Base-by-base conservation (phyloP, 2,113 vertebrate species). In the Pipra filicauda region DNA sequence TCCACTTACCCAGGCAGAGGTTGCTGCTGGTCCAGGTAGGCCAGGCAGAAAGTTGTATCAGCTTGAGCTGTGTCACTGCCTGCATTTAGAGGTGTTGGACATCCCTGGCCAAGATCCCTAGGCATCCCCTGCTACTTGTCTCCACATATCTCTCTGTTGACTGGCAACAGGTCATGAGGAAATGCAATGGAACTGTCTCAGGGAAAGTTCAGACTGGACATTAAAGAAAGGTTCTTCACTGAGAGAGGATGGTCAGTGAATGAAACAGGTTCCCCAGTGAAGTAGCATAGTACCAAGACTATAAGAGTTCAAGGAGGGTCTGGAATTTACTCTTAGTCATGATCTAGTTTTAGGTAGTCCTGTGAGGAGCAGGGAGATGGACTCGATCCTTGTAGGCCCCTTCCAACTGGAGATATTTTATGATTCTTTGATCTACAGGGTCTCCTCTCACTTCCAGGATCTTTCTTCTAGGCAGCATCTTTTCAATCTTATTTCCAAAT, bases 351-450 rank as follows among this genome's bases (percentile, higher is more conserved):
- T 46, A 41, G 27, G 31, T 30, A 39, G 17, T n/a, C 30, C 11
- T 62, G 17, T 35, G 35, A 43, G 21, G 18, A 27, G 30, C 31
- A 62, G 35, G 14, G 39, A 54, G 30, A 12, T 54, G 20, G 21
- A 41, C 41, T 15, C 41, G 48, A 15, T 23, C 39, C 39, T 41
- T 41, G 39, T 41, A 13, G 14, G 13, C 35, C 21, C 14, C 48
- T 49, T 49, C 33, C 0, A 0, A 5, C 43, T 1, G 41, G 18
- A 62, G 10, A 37, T 35, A 76, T 6, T 48, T 26, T 41, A 3
- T 49, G 35, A 62, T 70, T 70, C 24, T 27, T 35, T 62, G 48
- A 70, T 22, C 6, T 31, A 15, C 30, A 31, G 11, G 21, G 11
- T 31, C 9, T 65, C 48, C 71, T 71, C n/a, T 30, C 37, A 54